Evolutionary conservation across 2,797 vertebrate species (phyloP), one percentile per base, ranked within the genome.

Genomic region (Darevskia nairensis): DNA sequence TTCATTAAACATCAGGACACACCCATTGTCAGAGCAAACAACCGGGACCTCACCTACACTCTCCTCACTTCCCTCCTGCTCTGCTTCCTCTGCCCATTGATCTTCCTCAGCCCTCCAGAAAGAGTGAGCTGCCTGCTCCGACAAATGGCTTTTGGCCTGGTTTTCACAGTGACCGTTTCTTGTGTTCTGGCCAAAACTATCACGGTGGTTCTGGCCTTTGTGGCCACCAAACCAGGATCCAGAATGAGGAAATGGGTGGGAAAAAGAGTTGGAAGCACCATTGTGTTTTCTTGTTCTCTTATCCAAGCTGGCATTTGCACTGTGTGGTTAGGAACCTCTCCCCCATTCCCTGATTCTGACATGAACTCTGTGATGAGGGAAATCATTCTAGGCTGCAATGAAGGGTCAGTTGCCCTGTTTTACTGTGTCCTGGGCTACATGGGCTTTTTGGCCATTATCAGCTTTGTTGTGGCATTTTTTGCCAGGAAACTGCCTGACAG

Each of bases 111-210:
- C 46, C 46, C 46, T 50, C 46, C 46, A 50, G 46, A 11, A 50
- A 50, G 46, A 50, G 46, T 50, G 46, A 50, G 46, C 46, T 50
- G 46, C 46, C 46, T 50, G 46, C 46, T 50, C 46, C 46, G 46
- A 50, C 82, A 84, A 74, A 39, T 75, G 4, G 50, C 69, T 75
- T 84, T 84, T 55, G 82, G 69, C 8, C 13, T 35, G 6, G 32
- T 84, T 84, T 84, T 89, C 71, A 82, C 87, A 74, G 6, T 76
- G 29, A 79, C 77, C 6, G 71, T 89, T 86, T 83, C 87, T 76
- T 77, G 55, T 69, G 11, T 89, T 41, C 80, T 86, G 78, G 59
- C 87, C 64, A 89, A 91, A 78, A 88, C n/a, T 3, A 77, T 74
- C 39, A 82, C 71, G 39, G 79, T 86, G 15, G 7, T 82, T 41